A percentile compares a stretch with the other conserved stretches of the same genome.
Evolutionary conservation across 2,888 invertebrate species (phyloP).

Genomic region (Flabesymbios commensalis): DNA sequence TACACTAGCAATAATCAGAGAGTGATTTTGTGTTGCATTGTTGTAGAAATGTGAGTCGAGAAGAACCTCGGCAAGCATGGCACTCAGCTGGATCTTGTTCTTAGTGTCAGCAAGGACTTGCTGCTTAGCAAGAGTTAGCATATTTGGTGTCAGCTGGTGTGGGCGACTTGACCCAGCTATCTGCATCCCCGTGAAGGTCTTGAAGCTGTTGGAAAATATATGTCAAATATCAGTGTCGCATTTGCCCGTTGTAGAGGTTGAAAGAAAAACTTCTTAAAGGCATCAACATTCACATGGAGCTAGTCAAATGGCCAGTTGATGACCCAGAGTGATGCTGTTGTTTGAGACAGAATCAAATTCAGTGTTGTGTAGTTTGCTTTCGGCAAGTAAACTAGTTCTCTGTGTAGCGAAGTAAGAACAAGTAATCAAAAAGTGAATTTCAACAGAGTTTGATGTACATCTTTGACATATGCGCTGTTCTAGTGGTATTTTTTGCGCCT

Average conservation of each 20-base stretch:
- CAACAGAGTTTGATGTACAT: no score
- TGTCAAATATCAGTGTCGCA: conserved; percentile 11
- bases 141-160: conserved; percentile 3
- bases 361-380: no score
- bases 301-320: conserved; percentile 8
- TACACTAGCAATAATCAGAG: background rate
- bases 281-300: conserved; percentile 11
- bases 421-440: no score
- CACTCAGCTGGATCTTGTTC: conserved; percentile 12
- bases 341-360: no score
- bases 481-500: no score
- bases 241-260: conserved; percentile 9
- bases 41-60: conserved; percentile 2
- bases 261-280: background rate
- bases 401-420: no score
- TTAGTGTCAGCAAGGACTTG: conserved; percentile 6
- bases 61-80: conserved; percentile 6
- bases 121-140: conserved; percentile 3
- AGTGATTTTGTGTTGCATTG: conserved; percentile 9
- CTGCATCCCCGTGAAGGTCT: conserved; percentile 6
- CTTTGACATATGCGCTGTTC: no score
- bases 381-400: no score
- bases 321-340: conserved; percentile 10
- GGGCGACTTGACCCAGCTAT: conserved; percentile 6
- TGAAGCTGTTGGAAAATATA: background rate